Conservation (phyloP, 2,113 vertebrate species). For the Lophochroa leadbeateri region DNA sequence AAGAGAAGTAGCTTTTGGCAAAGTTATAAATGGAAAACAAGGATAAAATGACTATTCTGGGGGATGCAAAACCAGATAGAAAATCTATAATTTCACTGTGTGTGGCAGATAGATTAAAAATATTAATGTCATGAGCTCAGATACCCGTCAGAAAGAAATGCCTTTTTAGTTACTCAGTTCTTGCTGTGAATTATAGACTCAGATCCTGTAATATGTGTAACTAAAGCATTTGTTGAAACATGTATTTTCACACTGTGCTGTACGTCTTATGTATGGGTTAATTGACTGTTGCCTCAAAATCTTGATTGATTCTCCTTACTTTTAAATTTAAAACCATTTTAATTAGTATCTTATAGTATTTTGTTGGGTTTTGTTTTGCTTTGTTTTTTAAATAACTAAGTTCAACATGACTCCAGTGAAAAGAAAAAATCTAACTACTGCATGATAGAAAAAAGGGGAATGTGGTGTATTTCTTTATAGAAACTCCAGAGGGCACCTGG, state of each 20-base stretch:
- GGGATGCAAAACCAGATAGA: neutral
- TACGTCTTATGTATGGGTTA: neutral
- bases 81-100: neutral
- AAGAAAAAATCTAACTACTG: neutral
- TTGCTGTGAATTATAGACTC: neutral
- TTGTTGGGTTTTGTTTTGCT: neutral
- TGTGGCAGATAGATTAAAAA: neutral
- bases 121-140: neutral
- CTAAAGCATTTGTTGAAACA: neutral
- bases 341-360: neutral
- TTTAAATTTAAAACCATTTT: neutral
- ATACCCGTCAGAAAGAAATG: neutral
- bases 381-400: neutral
- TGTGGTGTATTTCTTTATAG: neutral
- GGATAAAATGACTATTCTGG: neutral
- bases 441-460: neutral
- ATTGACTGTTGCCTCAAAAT: neutral
- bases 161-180: neutral
- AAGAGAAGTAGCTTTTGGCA: neutral
- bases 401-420: neutral
- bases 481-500: neutral
- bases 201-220: neutral
- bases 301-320: neutral
- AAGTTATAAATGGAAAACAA: neutral
- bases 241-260: neutral